Evolutionary conservation across 2,888 invertebrate species (phyloP), one percentile per base, ranked within the genome.

Genomic region (Resseliella maxima): DNA sequence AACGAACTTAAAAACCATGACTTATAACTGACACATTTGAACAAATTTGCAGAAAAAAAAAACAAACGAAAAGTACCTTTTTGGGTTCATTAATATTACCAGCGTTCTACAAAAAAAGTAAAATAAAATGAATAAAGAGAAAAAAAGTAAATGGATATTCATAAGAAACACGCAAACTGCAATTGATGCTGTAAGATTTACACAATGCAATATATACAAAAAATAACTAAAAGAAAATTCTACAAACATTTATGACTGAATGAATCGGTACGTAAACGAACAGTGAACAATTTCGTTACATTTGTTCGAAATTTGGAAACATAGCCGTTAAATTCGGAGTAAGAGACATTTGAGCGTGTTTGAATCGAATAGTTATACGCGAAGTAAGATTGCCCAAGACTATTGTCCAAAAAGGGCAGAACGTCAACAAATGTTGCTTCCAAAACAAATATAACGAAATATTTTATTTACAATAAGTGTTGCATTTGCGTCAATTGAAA

Each of bases 21-120:
- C 31, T 15, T 1, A 2, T 31, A 31, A 72, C n/a, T 15, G 24
- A n/a, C n/a, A 59, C 59, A 8, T 24, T 59, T 24, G 24, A 72
- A 31, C 31, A 31, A 18, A 31, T 59, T 59, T n/a, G 31, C 35
- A 36, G 36, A 81, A 81, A 83, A 83, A 83, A 83, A n/a, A 83
- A 83, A 38, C 38, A 83, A 83, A 38, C 38, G n/a, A 83, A 83
- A 83, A n/a, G 38, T 83, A 83, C 83, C 83, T 83, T 83, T 36
- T 83, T 83, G 38, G 83, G 38, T 83, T 83, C 83, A n/a, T 83
- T 83, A n/a, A 83, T n/a, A 83, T 83, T 83, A 83, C 83, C 83
- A 83, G 83, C 38, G 31, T 72, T 27, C 83, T 83, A 83, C 83
- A 38, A 83, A 83, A 81, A 83, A 38, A 83, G 24, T 38, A 83